phyloP scores from a whole-genome alignment of 2,888 invertebrate genomes.

The Hydriomena furcata region DNA sequence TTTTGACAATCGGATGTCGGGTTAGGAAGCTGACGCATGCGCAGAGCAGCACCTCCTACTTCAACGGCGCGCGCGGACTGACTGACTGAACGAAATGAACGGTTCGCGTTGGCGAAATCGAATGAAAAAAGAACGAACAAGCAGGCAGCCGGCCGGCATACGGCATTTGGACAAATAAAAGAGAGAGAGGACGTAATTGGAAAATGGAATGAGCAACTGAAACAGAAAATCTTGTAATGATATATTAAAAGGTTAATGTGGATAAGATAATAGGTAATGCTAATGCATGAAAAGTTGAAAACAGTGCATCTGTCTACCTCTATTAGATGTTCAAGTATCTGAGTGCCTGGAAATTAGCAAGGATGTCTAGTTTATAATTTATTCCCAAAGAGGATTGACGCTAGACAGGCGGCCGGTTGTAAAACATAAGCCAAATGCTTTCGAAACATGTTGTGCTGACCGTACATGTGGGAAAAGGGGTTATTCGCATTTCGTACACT shows the following conservation, averaged over 20 bases:
- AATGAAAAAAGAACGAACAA: constrained; percentile 22
- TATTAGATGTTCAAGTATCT: too few species aligned
- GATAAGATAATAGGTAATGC: constrained; percentile 12
- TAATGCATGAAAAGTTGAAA: too few species aligned
- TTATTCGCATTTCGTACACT: too few species aligned
- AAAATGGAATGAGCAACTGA: constrained; percentile 12
- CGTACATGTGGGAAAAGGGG: too few species aligned
- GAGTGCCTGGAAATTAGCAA: too few species aligned
- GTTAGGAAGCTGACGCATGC: constrained; percentile 60
- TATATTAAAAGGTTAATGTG: constrained; percentile 13
- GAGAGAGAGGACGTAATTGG: constrained; percentile 13
- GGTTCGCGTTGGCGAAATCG: constrained; percentile 8
- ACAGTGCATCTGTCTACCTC: too few species aligned
- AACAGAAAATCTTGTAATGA: constrained; percentile 4
- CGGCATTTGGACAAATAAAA: constrained; percentile 6
- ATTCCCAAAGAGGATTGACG: too few species aligned
- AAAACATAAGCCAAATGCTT: too few species aligned
- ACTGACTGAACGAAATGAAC: constrained; percentile 46
- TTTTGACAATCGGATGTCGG: constrained; percentile 63
- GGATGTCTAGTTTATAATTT: too few species aligned
- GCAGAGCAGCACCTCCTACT: constrained; percentile 49
- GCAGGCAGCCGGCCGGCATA: constrained; percentile 5
- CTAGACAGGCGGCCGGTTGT: too few species aligned
- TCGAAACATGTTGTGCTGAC: too few species aligned
- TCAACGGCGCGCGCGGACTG: constrained; percentile 63